Evolutionary conservation across 2,888 invertebrate genomes (phyloP).

Genomic region (Drosophila meridionalis): DNA sequence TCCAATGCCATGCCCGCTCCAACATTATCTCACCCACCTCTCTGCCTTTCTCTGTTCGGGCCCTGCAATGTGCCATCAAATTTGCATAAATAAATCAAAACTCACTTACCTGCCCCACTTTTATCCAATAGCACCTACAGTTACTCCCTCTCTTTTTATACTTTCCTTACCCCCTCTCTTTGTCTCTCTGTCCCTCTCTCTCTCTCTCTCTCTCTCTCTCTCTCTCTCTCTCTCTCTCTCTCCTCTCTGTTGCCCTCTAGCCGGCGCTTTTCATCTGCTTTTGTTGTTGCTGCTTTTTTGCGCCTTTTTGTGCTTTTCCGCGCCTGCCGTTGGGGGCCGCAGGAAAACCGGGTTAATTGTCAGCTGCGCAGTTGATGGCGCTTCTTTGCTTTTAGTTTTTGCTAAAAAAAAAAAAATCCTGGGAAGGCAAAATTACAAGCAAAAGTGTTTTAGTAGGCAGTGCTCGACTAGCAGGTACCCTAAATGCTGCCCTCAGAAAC

Average conservation of each 20-base stretch:
- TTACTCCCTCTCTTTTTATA: slow-evolving; percentile 3
- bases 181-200: slow-evolving; percentile 20
- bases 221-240: not conserved
- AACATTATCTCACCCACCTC: too few species aligned
- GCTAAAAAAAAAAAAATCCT: not conserved
- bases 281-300: not conserved
- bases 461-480: not conserved
- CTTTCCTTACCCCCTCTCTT: not conserved
- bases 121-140: not conserved
- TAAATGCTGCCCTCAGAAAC: not conserved
- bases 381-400: slow-evolving; percentile 27
- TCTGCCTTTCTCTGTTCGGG: not conserved
- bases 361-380: slow-evolving; percentile 35
- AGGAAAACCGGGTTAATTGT: slow-evolving; percentile 67
- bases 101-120: slow-evolving; percentile 39
- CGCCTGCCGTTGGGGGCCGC: slow-evolving; percentile 17
- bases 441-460: not conserved
- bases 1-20: not conserved
- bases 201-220: slow-evolving; percentile 2
- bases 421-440: not conserved
- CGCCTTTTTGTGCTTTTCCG: slow-evolving; percentile 25
- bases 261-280: slow-evolving; percentile 14
- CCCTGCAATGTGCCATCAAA: slow-evolving; percentile 21
- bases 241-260: slow-evolving; percentile 6
- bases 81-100: slow-evolving; percentile 65